Conservation (phyloP, 2,888 invertebrate species). For the Orchesellides sinensis region DNA sequence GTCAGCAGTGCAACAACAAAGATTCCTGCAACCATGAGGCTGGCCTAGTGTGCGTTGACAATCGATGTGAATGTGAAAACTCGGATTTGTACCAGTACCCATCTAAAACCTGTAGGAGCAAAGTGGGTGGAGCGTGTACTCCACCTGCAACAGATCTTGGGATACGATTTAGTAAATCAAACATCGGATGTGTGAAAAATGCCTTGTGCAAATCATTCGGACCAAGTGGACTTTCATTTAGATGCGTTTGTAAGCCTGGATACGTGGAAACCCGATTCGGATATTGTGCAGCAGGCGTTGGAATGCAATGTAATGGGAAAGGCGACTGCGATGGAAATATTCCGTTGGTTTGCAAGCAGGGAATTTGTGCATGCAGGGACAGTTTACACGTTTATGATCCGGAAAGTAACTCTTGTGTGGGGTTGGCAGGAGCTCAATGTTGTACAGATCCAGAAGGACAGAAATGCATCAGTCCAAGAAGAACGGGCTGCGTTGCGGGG, state of each 20-base stretch:
- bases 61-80: conserved; percentile 65
- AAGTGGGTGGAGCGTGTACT: conserved; percentile 58
- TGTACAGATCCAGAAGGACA: conserved; percentile 52
- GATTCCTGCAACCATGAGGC: conserved; percentile 58
- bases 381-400: conserved; percentile 51
- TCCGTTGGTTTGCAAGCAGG: conserved; percentile 64
- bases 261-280: conserved; percentile 51
- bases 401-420: conserved; percentile 42
- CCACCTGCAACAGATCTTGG: conserved; percentile 42
- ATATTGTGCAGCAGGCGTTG: conserved; percentile 50
- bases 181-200: conserved; percentile 54
- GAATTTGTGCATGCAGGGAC: conserved; percentile 61
- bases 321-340: conserved; percentile 60
- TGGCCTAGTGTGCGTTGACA: conserved; percentile 57
- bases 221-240: conserved; percentile 42
- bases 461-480: conserved; percentile 42
- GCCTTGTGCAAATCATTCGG: conserved; percentile 56
- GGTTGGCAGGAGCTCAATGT: conserved; percentile 52
- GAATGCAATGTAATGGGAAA: conserved; percentile 55
- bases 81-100: conserved; percentile 56
- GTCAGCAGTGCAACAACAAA: conserved; percentile 56
- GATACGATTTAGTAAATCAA: conserved; percentile 46
- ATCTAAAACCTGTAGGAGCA: conserved; percentile 47
- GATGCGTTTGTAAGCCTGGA: conserved; percentile 62
- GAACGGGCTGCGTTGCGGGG: conserved; percentile 58